Base-by-base conservation (phyloP, 2,888 invertebrate species). In the Rugalucina vietnamica region DNA sequence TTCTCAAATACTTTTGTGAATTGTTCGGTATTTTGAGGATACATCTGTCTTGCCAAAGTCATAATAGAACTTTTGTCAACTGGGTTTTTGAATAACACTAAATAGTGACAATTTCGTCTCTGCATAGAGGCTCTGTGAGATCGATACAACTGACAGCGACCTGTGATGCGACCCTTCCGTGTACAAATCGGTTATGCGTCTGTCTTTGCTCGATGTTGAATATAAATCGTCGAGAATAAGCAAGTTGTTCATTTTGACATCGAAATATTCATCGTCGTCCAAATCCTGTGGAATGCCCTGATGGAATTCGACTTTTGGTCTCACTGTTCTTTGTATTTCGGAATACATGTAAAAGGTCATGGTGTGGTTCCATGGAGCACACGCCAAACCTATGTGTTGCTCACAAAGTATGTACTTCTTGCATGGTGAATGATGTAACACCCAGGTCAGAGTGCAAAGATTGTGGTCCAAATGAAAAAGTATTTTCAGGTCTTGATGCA, bases 31-130 rank as follows among this genome's bases (percentile, higher is more conserved):
- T 81, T 54, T 5, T 72, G 76, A 4, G 80, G 85, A 54, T 80
- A 85, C 85, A 85, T 85, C 27, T 87, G 87, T 24, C 87, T 54
- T 29, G 76, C 81, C 32, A 85, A 39, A 18, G 84, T 88, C 85
- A 84, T 80, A 4, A 85, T 36, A 0, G 69, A 49, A 50, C 81
- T 82, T 74, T 76, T 70, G 65, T 87, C 87, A 8, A 84, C 78
- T 21, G 82, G 88, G 29, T 86, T 86, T 32, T 88, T 82, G 50
- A 84, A 86, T 34, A 84, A 5, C 5, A 84, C 74, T 24, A 86
- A 24, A 76, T 87, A 87, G 36, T 87, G 85, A 71, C 85, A 83
- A 75, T 87, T 87, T 39, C 87, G 76, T 74, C 83, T 76, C 43
- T 87, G 85, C 76, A 71, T 81, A 87, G 18, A 87, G 65, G 57